Evolutionary conservation across 2,888 invertebrate species (phyloP), one percentile per base, ranked within the genome.

Genomic region (Ormyrus labotus): DNA sequence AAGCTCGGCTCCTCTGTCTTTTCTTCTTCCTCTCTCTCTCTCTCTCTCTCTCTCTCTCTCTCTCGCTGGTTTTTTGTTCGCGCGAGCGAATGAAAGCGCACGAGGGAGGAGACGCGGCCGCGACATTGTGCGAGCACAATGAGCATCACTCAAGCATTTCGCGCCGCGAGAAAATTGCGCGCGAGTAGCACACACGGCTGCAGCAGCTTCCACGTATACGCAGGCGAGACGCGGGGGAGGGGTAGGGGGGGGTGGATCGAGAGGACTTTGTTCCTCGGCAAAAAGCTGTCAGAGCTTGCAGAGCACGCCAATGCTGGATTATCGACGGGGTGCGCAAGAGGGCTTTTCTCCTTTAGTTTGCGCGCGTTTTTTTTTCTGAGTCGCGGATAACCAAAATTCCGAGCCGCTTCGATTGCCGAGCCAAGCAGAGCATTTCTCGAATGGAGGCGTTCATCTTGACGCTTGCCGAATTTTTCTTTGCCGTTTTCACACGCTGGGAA

Each of bases 141-240:
- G 69, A 82, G 77, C 80, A 80, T 82, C 82, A 82, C 82, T 82
- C 82, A 82, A 82, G 82, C 82, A 82, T 82, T 82, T 82, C 80
- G 78, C 80, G 65, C 67, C 74, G 71, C 65, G 78, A 82, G 53
- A 60, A 86, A 85, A 86, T 87, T 86, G 83, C 86, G 86, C 63
- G 76, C 64, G 58, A n/a, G 64, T 34, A 6, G 9, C 9, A 9
- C n/a, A 55, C 48, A 58, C 34, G 48, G 34, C 34, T 34, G 34
- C 34, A 34, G 34, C 34, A 34, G 34, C 34, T 34, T 67, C 1
- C 51, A 60, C 13, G 13, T 75, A 19, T 75, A 55, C 55, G n/a
- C 19, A 50, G 11, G 65, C 19, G 48, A 13, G 60, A 6, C 13
- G 57, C 57, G 47, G 53, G 47, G 45, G 50, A 13, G n/a, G 48